Percentiles rank a stretch among this genome's conserved stretches.
Conservation (phyloP, 2,888 invertebrate species). For the Amorpha juglandis region DNA sequence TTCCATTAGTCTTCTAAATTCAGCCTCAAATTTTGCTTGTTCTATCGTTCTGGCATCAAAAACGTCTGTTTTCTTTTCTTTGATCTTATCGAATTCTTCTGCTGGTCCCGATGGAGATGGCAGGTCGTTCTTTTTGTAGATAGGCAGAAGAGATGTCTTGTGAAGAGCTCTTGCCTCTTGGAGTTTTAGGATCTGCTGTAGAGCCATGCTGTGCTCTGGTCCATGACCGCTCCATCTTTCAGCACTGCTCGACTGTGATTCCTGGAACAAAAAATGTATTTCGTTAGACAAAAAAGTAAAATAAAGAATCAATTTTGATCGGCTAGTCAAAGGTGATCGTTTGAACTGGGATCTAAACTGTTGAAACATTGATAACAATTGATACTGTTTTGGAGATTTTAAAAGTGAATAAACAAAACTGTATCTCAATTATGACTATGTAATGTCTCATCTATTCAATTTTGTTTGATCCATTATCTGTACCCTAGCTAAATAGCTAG, state of each 20-base stretch:
- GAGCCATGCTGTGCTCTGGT: conserved; percentile 95
- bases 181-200: conserved; percentile 95
- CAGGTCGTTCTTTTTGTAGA: conserved; percentile 75
- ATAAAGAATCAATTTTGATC: background rate
- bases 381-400: no score
- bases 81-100: conserved; percentile 29
- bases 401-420: no score
- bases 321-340: background rate
- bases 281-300: background rate
- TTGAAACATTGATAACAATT: no score
- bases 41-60: conserved; percentile 73
- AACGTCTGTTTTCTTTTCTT: conserved; percentile 59
- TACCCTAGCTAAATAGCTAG: conserved; percentile 9
- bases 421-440: background rate
- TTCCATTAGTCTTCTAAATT: conserved; percentile 83
- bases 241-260: conserved; percentile 91
- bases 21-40: conserved; percentile 84
- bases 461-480: background rate
- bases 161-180: conserved; percentile 92
- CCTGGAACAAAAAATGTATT: conserved; percentile 84
- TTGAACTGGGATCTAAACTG: no score
- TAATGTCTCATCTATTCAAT: background rate
- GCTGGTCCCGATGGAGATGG: conserved; percentile 68
- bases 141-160: conserved; percentile 82
- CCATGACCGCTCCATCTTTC: conserved; percentile 96